phyloP scores from a whole-genome alignment of 2,797 vertebrate species.

The Petrocephalus sullivani region DNA sequence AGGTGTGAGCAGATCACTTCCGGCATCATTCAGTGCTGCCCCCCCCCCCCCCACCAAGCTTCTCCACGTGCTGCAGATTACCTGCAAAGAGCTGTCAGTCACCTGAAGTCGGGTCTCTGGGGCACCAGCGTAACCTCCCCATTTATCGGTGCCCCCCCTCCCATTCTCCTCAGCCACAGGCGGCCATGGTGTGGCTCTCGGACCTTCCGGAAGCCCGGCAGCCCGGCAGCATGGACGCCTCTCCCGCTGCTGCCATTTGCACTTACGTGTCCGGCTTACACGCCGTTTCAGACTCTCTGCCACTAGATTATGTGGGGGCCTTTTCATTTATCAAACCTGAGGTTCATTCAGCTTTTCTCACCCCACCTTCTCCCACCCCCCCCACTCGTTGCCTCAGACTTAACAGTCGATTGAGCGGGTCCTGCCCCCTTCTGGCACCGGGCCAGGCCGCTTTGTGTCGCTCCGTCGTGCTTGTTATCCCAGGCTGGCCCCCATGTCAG shows the following conservation, averaged over 20 bases:
- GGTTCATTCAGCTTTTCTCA: conserved; percentile 23
- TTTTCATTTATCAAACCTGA: conserved; percentile 19
- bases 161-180: background rate
- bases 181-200: background rate
- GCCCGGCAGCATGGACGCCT: too few species aligned
- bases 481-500: conserved; percentile 51
- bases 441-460: conserved; percentile 53
- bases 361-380: background rate
- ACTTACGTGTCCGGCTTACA: background rate
- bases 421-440: conserved; percentile 39
- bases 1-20: background rate
- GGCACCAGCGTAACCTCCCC: background rate
- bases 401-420: conserved; percentile 48
- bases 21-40: background rate
- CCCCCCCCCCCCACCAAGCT: background rate
- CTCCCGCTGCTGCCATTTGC: background rate
- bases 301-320: background rate
- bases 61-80: background rate
- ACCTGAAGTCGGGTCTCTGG: background rate
- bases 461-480: conserved; percentile 52
- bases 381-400: conserved; percentile 36
- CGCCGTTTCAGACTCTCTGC: background rate
- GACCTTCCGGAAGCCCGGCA: background rate
- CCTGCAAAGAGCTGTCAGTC: background rate
- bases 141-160: background rate